Evolutionary conservation across 37 sponge, comb jelly and placozoan genomes (phyloP).

Genomic region (Axinella damicornis): DNA sequence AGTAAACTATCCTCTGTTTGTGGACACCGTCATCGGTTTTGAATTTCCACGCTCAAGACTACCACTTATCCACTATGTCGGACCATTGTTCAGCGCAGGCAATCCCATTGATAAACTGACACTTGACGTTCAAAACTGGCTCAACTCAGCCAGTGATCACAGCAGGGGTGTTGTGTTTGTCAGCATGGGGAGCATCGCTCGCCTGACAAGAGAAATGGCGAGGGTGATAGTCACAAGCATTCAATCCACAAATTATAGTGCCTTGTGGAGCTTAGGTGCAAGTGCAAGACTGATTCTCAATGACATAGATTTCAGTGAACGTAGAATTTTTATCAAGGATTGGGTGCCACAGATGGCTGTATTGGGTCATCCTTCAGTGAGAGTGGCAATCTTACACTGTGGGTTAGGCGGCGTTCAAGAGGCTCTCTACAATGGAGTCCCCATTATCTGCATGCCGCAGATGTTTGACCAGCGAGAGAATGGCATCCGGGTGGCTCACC

Average conservation of each 20-base stretch:
- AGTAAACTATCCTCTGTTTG: background rate
- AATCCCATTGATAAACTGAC: background rate
- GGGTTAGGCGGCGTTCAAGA: slow-evolving; percentile 46
- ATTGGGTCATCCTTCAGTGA: slow-evolving; percentile 16
- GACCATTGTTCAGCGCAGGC: slow-evolving; percentile 8
- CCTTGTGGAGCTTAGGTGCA: slow-evolving; percentile 16
- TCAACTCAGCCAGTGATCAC: slow-evolving; percentile 7
- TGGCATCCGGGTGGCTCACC: slow-evolving; percentile 5
- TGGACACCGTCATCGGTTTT: slow-evolving; percentile 17
- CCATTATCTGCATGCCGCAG: slow-evolving; percentile 24
- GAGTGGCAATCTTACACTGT: slow-evolving; percentile 33
- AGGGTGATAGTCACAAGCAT: background rate
- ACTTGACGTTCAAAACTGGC: background rate
- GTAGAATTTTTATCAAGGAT: background rate
- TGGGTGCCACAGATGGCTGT: slow-evolving; percentile 42
- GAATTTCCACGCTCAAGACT: slow-evolving; percentile 21
- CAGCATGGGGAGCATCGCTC: slow-evolving; percentile 27
- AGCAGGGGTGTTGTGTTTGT: slow-evolving; percentile 7
- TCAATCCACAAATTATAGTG: background rate
- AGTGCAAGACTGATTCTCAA: background rate
- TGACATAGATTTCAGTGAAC: background rate
- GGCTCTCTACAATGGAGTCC: slow-evolving; percentile 27
- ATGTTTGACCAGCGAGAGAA: slow-evolving; percentile 20
- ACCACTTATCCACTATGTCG: slow-evolving; percentile 29
- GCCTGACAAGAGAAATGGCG: background rate